A percentile compares a stretch with the other conserved stretches of the same genome.
phyloP scores from a whole-genome alignment of 1,140 invertebrate genomes.

The Gyrodactylus salaris region DNA sequence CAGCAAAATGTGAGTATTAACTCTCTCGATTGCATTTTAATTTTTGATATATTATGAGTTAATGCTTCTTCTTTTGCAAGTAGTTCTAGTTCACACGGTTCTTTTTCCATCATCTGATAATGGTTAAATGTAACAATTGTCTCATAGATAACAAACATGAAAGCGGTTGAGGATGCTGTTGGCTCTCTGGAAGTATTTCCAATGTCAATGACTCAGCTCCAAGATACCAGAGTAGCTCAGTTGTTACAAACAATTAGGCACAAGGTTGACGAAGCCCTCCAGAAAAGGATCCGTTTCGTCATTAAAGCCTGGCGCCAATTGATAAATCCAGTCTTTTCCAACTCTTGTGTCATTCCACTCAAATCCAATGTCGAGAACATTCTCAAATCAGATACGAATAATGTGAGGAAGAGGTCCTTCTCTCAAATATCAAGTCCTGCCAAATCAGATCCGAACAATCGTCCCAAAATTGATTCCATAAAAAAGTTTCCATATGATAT shows the following conservation, averaged over 20 bases:
- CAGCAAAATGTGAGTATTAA: neutral
- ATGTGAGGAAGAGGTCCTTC: neutral
- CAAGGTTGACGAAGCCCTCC: neutral
- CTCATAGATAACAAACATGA: neutral
- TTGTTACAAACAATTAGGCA: neutral
- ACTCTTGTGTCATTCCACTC: neutral
- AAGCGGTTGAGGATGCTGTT: neutral
- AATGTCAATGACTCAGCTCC: neutral
- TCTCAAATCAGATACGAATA: neutral
- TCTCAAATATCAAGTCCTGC: neutral
- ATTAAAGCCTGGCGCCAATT: neutral
- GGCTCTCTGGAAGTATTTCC: neutral
- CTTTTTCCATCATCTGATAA: neutral
- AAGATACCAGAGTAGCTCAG: neutral
- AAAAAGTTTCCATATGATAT: neutral
- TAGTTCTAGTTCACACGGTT: neutral
- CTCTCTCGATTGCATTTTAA: neutral
- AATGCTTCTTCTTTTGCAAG: neutral
- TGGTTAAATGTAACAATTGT: neutral
- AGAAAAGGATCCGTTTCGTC: neutral
- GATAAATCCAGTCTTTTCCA: neutral
- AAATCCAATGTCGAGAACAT: too few relatives aligned
- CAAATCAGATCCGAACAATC: neutral
- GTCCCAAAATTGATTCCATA: neutral
- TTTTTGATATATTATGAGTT: neutral